Percentiles rank a stretch among this genome's conserved stretches.
Evolutionary conservation across 2,797 vertebrate species (phyloP).

Genomic region (Anniella stebbinsi): DNA sequence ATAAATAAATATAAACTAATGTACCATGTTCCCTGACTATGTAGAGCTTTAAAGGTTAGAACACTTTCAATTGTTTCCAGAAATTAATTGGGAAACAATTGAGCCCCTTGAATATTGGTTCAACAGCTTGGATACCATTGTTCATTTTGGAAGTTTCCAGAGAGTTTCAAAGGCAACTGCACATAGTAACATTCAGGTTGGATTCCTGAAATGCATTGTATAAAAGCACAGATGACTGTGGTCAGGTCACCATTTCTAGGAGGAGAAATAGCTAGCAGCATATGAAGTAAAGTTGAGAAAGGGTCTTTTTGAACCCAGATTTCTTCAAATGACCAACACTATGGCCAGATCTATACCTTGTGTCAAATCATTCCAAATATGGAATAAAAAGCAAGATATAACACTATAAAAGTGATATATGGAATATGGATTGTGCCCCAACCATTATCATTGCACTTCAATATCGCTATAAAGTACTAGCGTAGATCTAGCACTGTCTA

Average conservation of each 20-base stretch:
- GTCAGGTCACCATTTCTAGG: background rate
- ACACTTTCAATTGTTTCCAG: background rate
- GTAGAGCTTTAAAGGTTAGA: background rate
- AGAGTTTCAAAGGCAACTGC: background rate
- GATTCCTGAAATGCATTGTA: too few species aligned
- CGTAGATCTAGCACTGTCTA: background rate
- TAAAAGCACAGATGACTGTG: too few species aligned
- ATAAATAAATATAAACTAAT: too few species aligned
- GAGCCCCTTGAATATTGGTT: background rate
- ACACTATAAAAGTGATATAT: too few species aligned
- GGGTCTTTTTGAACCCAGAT: background rate
- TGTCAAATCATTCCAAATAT: too few species aligned
- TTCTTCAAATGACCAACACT: background rate
- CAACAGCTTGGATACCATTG: background rate
- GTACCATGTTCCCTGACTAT: background rate
- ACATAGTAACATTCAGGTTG: background rate
- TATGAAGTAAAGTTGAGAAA: background rate
- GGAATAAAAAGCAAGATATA: too few species aligned
- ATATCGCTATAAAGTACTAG: too few species aligned
- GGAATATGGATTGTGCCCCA: too few species aligned
- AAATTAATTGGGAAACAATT: background rate
- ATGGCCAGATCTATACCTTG: too few species aligned
- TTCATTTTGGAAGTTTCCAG: too few species aligned
- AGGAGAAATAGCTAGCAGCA: background rate
- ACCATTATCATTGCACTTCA: too few species aligned